A percentile compares a stretch with the other conserved stretches of the same genome.
phyloP scores from a whole-genome alignment of 2,797 vertebrate genomes.

The Pogonophryne albipinna region DNA sequence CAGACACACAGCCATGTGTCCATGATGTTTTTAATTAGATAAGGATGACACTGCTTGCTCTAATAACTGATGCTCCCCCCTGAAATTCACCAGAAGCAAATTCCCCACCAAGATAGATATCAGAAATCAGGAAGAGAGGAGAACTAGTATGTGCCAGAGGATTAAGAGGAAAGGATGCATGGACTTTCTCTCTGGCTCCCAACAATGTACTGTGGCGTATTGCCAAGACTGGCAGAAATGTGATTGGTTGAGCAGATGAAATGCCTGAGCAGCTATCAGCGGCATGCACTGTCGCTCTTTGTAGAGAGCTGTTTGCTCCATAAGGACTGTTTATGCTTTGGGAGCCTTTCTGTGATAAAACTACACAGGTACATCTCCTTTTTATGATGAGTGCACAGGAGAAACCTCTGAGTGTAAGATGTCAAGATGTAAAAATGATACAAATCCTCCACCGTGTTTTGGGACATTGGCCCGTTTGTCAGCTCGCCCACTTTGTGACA shows the following conservation, averaged over 20 bases:
- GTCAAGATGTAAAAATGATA: slow-evolving; percentile 9
- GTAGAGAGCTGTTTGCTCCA: slow-evolving; percentile 44
- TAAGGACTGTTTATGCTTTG: slow-evolving; percentile 30
- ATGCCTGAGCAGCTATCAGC: slow-evolving; percentile 33
- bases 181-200: slow-evolving; percentile 43
- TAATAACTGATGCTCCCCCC: slow-evolving; percentile 63
- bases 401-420: background rate
- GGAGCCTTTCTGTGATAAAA: slow-evolving; percentile 25
- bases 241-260: slow-evolving; percentile 49
- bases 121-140: slow-evolving; percentile 39
- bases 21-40: slow-evolving; percentile 64
- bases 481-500: background rate
- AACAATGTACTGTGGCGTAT: slow-evolving; percentile 13
- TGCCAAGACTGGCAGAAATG: slow-evolving; percentile 48
- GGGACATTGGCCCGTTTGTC: slow-evolving; percentile 35
- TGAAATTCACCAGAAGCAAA: slow-evolving; percentile 52
- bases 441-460: background rate
- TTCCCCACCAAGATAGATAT: slow-evolving; percentile 48
- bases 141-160: slow-evolving; percentile 33
- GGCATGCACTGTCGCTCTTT: slow-evolving; percentile 19
- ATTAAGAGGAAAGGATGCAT: slow-evolving; percentile 41
- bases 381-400: background rate
- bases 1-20: slow-evolving; percentile 38
- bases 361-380: slow-evolving; percentile 6
- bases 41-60: slow-evolving; percentile 37